Evolutionary conservation across 2,113 vertebrate genomes (phyloP), one percentile per base, ranked within the genome.

Genomic region (Sterna hirundo): DNA sequence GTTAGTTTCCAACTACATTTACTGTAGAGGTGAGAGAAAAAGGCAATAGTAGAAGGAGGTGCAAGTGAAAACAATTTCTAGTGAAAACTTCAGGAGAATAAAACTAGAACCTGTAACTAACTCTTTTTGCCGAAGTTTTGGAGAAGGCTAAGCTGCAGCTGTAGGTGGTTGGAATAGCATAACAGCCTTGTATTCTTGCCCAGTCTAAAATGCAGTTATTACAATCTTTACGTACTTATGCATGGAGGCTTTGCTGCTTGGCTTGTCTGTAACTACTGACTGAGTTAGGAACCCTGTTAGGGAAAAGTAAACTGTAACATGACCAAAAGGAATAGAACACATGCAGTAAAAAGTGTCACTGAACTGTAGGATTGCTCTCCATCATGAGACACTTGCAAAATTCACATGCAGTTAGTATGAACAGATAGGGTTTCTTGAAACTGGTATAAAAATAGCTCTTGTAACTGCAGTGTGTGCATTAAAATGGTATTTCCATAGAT

Each of bases 151-250:
- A 90, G 44, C 19, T 74, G 69, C 58, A 60, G 32, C 44, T 68
- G 10, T 13, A 47, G 65, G 15, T 10, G 38, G 7, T 18, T 52
- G 34, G 29, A 62, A 4, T 21, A 51, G 30, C 10, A 3, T 64
- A 29, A 65, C 11, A 94, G 66, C 57, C 40, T 90, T 93, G 71
- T 81, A 40, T 86, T 82, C 82, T 90, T 94, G 95, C 86, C 58
- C 51, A 74, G 88, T 80, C 42, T 42, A 16, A 58, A 36, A 1
- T 22, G 16, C 34, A 47, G 8, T 51, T 81, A 5, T 21, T 27
- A 0, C 2, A 5, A 2, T 57, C 23, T 74, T 74, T 58, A 1
- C 0, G 0, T 70, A 44, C 13, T 66, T 78, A 11, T 38, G 69
- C 29, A 13, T 17, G 42, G 32, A 51, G 70, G 69, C 70, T 82